Base-by-base conservation (phyloP, 2,797 vertebrate species). In the Acanthurus tractus region DNA sequence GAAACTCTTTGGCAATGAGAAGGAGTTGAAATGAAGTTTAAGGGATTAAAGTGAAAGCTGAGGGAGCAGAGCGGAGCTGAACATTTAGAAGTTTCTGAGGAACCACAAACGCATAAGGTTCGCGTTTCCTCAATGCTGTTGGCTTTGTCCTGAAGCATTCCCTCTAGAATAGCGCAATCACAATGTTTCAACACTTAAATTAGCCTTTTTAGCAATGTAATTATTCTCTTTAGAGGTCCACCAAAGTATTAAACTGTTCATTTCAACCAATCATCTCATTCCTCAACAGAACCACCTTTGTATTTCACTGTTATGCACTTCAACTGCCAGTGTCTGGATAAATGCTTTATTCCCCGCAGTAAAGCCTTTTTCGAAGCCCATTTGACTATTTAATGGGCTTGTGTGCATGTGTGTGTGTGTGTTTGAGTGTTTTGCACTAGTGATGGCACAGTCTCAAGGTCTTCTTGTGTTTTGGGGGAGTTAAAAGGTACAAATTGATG, bases 271-370 rank as follows among this genome's bases (percentile, higher is more conserved):
- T 87, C 81, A 71, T 50, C 8, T 49, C 0, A 2, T 57, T 23
- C 63, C 57, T 82, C 65, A 74, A 91, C 83, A 92, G 83, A 91
- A 87, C 64, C 74, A 81, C 81, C 86, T 87, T 91, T 93, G 88
- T 92, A 65, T 88, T 89, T 80, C 65, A 56, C 63, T 67, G 54
- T 58, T 69, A 63, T 11, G 45, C 59, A 54, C 55, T 70, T 77
- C 18, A 66, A 79, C 74, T 79, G 81, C 81, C 87, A 83, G 70
- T 77, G 73, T 83, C 75, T 85, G 82, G 61, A 70, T 87, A 74
- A 84, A 89, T 69, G 74, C 48, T 88, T 81, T 84, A 88, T 89
- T 91, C 89, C 85, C 85, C 48, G 63, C 55, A 74, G 86, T 79
- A 29, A 84, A 77, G 78, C 63, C 50, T 53, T 75, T 78, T 55